phyloP scores from a whole-genome alignment of 2,888 invertebrate species.

The Synanthedon myopaeformis region DNA sequence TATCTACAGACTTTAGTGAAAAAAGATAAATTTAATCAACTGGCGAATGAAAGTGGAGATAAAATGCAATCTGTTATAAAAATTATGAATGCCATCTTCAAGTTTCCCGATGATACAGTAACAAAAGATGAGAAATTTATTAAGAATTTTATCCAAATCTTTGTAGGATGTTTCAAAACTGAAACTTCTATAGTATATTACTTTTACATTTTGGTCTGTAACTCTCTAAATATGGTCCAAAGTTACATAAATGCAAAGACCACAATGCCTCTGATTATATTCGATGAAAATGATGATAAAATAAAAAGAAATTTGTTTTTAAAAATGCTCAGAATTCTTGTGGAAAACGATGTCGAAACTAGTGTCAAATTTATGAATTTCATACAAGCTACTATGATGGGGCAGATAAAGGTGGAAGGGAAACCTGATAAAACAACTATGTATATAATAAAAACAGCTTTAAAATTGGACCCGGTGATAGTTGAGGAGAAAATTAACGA shows the following conservation, averaged over 20 bases:
- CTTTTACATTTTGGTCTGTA: constrained; percentile 47
- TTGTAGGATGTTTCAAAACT: constrained; percentile 40
- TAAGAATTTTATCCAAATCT: constrained; percentile 44
- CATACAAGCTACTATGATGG: constrained; percentile 46
- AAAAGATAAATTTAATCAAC: constrained; percentile 43
- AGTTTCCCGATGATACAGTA: constrained; percentile 37
- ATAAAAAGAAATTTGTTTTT: constrained; percentile 43
- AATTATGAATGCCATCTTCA: constrained; percentile 50
- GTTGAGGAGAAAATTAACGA: constrained; percentile 46
- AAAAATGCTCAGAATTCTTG: constrained; percentile 40
- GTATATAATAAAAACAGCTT: constrained; percentile 41
- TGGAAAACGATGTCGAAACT: constrained; percentile 47
- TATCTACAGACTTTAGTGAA: constrained; percentile 47
- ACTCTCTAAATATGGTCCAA: constrained; percentile 42
- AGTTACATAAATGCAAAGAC: constrained; percentile 43
- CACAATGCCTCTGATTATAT: constrained; percentile 30
- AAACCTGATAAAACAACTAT: constrained; percentile 45
- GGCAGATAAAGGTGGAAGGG: constrained; percentile 44
- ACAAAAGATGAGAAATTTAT: constrained; percentile 33
- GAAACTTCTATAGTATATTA: constrained; percentile 53
- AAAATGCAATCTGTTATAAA: constrained; percentile 55
- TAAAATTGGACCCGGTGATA: constrained; percentile 51
- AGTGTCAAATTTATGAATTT: constrained; percentile 51
- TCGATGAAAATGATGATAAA: constrained; percentile 39
- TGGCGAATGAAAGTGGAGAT: constrained; percentile 54